These are phyloP conservation scores for Amphipyra tragopoginis DNA, from an alignment of 2,888 invertebrate genomes.

Conservation along the genomic window DNA sequence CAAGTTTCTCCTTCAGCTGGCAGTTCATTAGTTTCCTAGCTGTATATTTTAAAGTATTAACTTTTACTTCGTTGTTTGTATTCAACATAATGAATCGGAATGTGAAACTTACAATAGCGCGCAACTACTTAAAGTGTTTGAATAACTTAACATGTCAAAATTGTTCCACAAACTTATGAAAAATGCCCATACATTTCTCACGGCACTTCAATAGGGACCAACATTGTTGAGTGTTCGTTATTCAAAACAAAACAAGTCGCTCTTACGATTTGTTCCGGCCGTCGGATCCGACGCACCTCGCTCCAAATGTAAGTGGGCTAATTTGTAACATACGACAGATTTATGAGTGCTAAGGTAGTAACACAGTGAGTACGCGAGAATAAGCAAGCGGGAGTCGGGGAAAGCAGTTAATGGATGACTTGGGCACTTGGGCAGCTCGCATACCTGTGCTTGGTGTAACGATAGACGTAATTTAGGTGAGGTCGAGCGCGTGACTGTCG, in stretches of 20 bases:
- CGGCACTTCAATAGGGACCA: constrained; percentile 69
- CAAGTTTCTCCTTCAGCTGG: constrained; percentile 23
- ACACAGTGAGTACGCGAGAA: constrained; percentile 58
- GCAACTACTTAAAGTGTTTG: constrained; percentile 44
- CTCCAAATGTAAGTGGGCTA: constrained; percentile 68
- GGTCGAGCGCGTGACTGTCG: constrained; percentile 32
- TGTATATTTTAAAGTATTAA: constrained; percentile 48
- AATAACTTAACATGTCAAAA: constrained; percentile 51
- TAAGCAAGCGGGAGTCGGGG: constrained; percentile 55
- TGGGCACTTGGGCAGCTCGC: constrained; percentile 51
- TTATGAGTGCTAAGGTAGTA: constrained; percentile 71
- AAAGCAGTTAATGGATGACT: constrained; percentile 75
- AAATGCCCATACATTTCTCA: constrained; percentile 74
- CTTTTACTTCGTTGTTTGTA: constrained; percentile 33
- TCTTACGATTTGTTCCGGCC: constrained; percentile 74
- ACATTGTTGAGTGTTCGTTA: constrained; percentile 70
- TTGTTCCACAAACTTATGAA: constrained; percentile 55
- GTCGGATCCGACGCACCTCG: constrained; percentile 60
- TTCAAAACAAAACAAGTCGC: constrained; percentile 72
- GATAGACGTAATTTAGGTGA: constrained; percentile 44
- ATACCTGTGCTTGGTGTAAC: constrained; percentile 32
- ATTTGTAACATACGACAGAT: constrained; percentile 79
- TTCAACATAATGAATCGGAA: constrained; percentile 42
- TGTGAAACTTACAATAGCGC: constrained; percentile 48
- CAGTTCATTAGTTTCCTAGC: constrained; percentile 17